A percentile compares a stretch with the other conserved stretches of the same genome.
Evolutionary conservation across 2,888 invertebrate genomes (phyloP).

Genomic region (Thereva nobilitata): DNA sequence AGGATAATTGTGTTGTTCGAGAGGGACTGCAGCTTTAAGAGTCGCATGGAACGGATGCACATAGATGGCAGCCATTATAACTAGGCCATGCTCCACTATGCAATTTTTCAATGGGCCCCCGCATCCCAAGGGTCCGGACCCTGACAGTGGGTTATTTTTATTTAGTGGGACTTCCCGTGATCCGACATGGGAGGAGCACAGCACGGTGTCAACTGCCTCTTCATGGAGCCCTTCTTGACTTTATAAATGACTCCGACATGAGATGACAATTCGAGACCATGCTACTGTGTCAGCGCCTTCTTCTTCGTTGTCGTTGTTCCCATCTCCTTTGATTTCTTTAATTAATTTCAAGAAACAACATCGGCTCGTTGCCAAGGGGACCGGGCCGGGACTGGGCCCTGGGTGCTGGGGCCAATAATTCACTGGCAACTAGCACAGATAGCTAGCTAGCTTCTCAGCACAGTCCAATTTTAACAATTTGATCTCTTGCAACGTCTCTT

Average conservation of each 20-base stretch:
- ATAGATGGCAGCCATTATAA: conserved; percentile 11
- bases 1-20: conserved; percentile 22
- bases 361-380: neutral
- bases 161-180: conserved; percentile 7
- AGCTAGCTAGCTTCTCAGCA: conserved; percentile 8
- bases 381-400: neutral
- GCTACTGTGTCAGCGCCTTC: conserved; percentile 35
- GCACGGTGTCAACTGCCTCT: neutral
- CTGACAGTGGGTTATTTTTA: conserved; percentile 7
- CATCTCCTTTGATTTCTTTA: conserved; percentile 17
- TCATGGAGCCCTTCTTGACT: neutral
- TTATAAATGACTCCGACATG: conserved; percentile 36
- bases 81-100: neutral
- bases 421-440: neutral
- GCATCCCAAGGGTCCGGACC: neutral
- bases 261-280: conserved; percentile 35
- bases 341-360: conserved; percentile 31
- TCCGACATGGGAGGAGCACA: conserved; percentile 7
- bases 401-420: conserved; percentile 23
- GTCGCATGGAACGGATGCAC: conserved; percentile 6
- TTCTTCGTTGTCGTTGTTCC: conserved; percentile 6
- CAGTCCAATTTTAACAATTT: conserved; percentile 33
- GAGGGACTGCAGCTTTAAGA: neutral
- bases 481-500: conserved; percentile 15
- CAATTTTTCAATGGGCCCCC: neutral